phyloP scores from a whole-genome alignment of 1,140 invertebrate genomes.

The Drosophila subobscura region DNA sequence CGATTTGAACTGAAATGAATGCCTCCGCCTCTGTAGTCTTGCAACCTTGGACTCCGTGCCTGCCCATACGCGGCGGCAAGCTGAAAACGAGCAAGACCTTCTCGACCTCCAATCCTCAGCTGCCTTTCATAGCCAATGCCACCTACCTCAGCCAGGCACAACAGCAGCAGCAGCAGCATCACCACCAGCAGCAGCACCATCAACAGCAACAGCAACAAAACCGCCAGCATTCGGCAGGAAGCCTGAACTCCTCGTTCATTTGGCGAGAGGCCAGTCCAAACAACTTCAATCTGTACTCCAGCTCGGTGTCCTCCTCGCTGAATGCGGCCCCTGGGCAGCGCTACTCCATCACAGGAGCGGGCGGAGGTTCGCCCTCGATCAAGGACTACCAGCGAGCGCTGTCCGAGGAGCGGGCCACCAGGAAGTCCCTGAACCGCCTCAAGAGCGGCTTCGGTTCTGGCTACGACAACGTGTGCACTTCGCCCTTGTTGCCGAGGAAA shows the following conservation, averaged over 20 bases:
- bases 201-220: slow-evolving; percentile 12
- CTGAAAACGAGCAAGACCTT: slow-evolving; percentile 83
- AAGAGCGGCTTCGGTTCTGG: slow-evolving; percentile 82
- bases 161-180: slow-evolving; percentile 41
- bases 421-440: slow-evolving; percentile 74
- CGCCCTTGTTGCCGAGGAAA: slow-evolving; percentile 77
- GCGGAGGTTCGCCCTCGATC: slow-evolving; percentile 23
- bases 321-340: slow-evolving; percentile 62
- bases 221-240: slow-evolving; percentile 73
- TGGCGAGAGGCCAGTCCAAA: slow-evolving; percentile 83
- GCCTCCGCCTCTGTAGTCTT: slow-evolving; percentile 61
- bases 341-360: slow-evolving; percentile 56
- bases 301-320: slow-evolving; percentile 74
- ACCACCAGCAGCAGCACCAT: slow-evolving; percentile 29
- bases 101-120: slow-evolving; percentile 83
- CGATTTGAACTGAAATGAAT: slow-evolving; percentile 41
- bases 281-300: slow-evolving; percentile 83
- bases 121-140: slow-evolving; percentile 72
- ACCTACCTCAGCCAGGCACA: slow-evolving; percentile 44
- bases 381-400: slow-evolving; percentile 78
- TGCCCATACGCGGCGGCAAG: slow-evolving; percentile 83
- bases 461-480: slow-evolving; percentile 82
- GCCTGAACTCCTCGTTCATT: slow-evolving; percentile 82
- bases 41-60: slow-evolving; percentile 83
- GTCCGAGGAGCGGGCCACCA: slow-evolving; percentile 77